Conservation (phyloP, 2,113 vertebrate genomes). For the Seriola dumerili region DNA sequence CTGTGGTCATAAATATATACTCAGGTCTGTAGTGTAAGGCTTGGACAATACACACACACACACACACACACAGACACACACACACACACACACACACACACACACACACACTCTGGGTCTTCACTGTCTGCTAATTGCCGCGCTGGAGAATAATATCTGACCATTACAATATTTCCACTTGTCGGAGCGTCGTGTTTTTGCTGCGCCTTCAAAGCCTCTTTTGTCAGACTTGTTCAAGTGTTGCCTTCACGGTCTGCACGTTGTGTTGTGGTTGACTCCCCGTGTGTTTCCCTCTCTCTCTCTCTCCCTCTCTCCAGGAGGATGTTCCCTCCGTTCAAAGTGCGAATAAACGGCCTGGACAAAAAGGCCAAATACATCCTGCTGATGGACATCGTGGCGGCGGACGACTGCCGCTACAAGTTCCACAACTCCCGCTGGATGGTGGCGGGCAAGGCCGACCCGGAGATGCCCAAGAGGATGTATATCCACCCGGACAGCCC, state of each 20-base stretch:
- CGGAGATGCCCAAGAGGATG: slow-evolving; percentile 99
- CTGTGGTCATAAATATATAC: slow-evolving; percentile 71
- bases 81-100: background rate
- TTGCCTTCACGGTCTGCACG: background rate
- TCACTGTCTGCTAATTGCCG: slow-evolving; percentile 25
- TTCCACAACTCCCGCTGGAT: slow-evolving; percentile 99
- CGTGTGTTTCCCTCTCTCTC: slow-evolving; percentile 5
- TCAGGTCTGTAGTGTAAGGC: slow-evolving; percentile 49
- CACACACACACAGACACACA: slow-evolving; percentile 12
- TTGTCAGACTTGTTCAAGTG: background rate
- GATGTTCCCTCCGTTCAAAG: slow-evolving; percentile 99
- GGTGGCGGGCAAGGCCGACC: slow-evolving; percentile 98
- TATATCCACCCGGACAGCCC: slow-evolving; percentile 99
- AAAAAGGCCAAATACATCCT: slow-evolving; percentile 99
- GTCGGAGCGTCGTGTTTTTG: slow-evolving; percentile 8
- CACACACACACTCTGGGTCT: background rate
- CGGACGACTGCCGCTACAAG: slow-evolving; percentile 98
- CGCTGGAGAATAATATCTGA: slow-evolving; percentile 39
- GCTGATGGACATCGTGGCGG: slow-evolving; percentile 98
- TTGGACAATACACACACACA: slow-evolving; percentile 32
- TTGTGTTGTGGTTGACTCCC: slow-evolving; percentile 37
- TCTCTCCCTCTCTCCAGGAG: slow-evolving; percentile 83
- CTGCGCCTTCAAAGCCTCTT: slow-evolving; percentile 3
- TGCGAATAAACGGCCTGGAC: slow-evolving; percentile 96
- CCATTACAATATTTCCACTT: slow-evolving; percentile 35